Evolutionary conservation across 2,113 vertebrate species (phyloP).

Genomic region (Embiotoca jacksoni): DNA sequence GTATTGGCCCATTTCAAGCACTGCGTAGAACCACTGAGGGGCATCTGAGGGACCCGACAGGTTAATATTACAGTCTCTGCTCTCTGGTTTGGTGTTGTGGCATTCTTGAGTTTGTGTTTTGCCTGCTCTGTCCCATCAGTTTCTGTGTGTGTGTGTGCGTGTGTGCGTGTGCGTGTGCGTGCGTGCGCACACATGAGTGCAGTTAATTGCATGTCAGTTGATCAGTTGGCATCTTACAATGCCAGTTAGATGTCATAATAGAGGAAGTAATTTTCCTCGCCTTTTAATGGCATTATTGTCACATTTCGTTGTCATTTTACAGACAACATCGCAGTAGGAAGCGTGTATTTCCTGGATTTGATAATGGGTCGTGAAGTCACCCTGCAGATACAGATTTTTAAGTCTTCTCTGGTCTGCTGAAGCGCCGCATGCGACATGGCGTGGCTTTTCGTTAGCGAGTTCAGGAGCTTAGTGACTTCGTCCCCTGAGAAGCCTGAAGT

Average conservation of each 20-base stretch:
- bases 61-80: slow-evolving; percentile 10
- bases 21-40: not conserved
- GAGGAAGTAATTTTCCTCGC: slow-evolving; percentile 25
- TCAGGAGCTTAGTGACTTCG: slow-evolving; percentile 12
- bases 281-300: slow-evolving; percentile 17
- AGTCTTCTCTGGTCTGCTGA: slow-evolving; percentile 12
- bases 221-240: slow-evolving; percentile 29
- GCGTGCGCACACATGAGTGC: not conserved
- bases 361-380: not conserved
- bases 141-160: slow-evolving; percentile 11
- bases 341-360: not conserved
- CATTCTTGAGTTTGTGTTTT: slow-evolving; percentile 28
- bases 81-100: slow-evolving; percentile 40
- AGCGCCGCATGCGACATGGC: slow-evolving; percentile 6
- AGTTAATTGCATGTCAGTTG: slow-evolving; percentile 16
- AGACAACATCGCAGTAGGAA: not conserved
- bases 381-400: not conserved
- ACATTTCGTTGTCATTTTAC: slow-evolving; percentile 1
- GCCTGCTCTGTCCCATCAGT: not conserved
- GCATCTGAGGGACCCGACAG: not conserved
- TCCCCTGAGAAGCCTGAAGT: slow-evolving; percentile 7
- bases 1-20: too few species aligned
- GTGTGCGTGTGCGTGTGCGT: slow-evolving; percentile 19
- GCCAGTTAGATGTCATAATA: slow-evolving; percentile 25
- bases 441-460: slow-evolving; percentile 16